Percentiles rank a stretch among this genome's conserved stretches.
Conservation (phyloP, 1,140 invertebrate genomes). For the Gryllus bimaculatus region DNA sequence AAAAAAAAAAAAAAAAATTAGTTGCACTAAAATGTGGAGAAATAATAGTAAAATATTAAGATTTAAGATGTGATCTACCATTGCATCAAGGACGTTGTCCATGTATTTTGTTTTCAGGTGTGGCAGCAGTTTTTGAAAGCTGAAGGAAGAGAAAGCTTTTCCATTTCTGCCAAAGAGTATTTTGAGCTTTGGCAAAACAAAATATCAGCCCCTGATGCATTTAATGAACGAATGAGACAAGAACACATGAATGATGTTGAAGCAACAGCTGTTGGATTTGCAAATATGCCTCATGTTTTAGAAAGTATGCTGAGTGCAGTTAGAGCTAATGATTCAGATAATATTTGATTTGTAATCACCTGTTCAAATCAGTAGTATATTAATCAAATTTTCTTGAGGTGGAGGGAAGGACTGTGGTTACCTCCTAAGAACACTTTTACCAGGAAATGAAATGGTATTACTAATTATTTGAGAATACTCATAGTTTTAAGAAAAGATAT, state of each 20-base stretch:
- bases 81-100: background rate
- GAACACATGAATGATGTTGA: background rate
- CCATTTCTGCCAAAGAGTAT: constrained; percentile 10
- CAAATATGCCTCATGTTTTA: no score
- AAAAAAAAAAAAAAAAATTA: background rate
- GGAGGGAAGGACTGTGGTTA: no score
- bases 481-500: no score
- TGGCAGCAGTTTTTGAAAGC: constrained; percentile 12
- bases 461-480: no score
- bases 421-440: no score
- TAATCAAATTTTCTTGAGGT: no score
- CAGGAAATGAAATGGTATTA: no score
- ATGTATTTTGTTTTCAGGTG: constrained; percentile 9
- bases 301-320: no score
- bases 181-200: constrained; percentile 15
- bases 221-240: constrained; percentile 11
- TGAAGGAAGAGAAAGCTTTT: background rate
- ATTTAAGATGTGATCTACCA: background rate
- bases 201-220: constrained; percentile 10
- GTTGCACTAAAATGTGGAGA: background rate
- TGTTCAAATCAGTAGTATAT: no score
- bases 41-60: background rate
- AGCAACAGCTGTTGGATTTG: no score
- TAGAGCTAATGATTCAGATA: no score
- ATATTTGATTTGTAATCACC: no score